Conservation (phyloP, 2,797 vertebrate genomes). For the Pseudochaenichthys georgianus region DNA sequence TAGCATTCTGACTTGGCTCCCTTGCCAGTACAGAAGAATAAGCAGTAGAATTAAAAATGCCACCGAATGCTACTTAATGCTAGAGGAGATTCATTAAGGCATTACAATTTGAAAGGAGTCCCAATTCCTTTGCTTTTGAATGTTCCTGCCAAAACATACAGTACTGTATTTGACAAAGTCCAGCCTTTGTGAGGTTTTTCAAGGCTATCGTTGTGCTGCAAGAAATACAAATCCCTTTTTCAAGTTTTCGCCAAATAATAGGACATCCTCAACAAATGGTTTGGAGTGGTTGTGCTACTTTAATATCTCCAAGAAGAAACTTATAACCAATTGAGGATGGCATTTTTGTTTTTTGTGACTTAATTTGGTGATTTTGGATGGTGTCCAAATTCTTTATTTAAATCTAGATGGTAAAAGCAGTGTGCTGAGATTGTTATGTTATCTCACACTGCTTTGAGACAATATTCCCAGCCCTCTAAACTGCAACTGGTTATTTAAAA, state of each 20-base stretch:
- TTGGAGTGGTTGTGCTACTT: constrained; percentile 23
- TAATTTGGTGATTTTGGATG: constrained; percentile 15
- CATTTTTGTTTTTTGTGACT: constrained; percentile 4
- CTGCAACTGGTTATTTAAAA: constrained; percentile 50
- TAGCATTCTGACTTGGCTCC: constrained; percentile 30
- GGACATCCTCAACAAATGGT: constrained; percentile 31
- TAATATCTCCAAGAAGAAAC: constrained; percentile 22
- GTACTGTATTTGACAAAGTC: constrained; percentile 25
- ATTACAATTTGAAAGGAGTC: constrained; percentile 30
- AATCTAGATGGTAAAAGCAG: constrained; percentile 28
- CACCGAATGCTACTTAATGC: constrained; percentile 17
- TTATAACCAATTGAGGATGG: background rate
- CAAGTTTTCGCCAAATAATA: constrained; percentile 31
- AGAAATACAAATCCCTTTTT: constrained; percentile 63
- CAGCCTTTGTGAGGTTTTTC: constrained; percentile 16
- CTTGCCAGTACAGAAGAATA: constrained; percentile 26
- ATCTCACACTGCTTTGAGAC: constrained; percentile 46
- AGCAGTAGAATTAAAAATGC: constrained; percentile 18
- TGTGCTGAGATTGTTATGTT: constrained; percentile 15
- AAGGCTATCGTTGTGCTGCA: constrained; percentile 37
- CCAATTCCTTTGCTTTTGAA: constrained; percentile 32
- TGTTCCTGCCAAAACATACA: constrained; percentile 23
- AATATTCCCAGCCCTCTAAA: constrained; percentile 44
- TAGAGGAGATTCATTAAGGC: constrained; percentile 49
- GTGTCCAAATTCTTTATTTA: constrained; percentile 32